A percentile compares a stretch with the other conserved stretches of the same genome.
These are phyloP conservation scores for Glyphotaelius pellucidus DNA, from an alignment of 2,888 invertebrate genomes.

Conservation along the genomic window DNA sequence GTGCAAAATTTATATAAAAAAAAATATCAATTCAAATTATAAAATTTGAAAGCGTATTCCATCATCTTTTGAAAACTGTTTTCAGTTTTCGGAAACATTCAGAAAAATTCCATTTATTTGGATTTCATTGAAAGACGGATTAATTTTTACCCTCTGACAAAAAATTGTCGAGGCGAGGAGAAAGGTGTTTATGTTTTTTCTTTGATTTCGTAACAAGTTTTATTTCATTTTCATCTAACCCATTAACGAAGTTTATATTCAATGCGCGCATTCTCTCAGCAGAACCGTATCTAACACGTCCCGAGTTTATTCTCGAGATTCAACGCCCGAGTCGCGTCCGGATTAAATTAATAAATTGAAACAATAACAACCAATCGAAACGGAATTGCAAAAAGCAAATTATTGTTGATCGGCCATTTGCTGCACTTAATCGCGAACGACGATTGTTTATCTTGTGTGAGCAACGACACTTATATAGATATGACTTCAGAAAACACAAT, in stretches of 20 bases:
- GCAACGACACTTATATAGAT: conserved; percentile 48
- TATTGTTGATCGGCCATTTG: conserved; percentile 35
- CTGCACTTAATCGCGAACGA: neutral
- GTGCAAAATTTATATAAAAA: too few relatives aligned
- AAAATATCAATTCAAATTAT: too few relatives aligned
- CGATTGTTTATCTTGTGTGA: conserved; percentile 43
- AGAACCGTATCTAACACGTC: conserved; percentile 26
- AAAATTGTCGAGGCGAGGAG: too few relatives aligned
- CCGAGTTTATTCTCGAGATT: conserved; percentile 5
- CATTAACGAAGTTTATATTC: conserved; percentile 6
- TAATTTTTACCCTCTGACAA: too few relatives aligned
- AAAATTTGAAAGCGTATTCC: too few relatives aligned
- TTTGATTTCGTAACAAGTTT: neutral
- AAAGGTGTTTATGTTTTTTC: neutral
- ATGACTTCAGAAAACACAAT: conserved; percentile 47
- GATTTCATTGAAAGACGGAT: too few relatives aligned
- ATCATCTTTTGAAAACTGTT: too few relatives aligned
- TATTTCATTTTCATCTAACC: neutral
- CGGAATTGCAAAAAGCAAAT: conserved; percentile 17
- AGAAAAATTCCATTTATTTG: too few relatives aligned
- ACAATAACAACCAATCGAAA: conserved; percentile 28
- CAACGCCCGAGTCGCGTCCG: conserved; percentile 7
- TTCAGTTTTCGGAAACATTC: too few relatives aligned
- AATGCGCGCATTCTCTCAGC: conserved; percentile 17
- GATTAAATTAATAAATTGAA: conserved; percentile 41